phyloP scores from a whole-genome alignment of 2,888 invertebrate species.

The Holacanthella duospinosa region DNA sequence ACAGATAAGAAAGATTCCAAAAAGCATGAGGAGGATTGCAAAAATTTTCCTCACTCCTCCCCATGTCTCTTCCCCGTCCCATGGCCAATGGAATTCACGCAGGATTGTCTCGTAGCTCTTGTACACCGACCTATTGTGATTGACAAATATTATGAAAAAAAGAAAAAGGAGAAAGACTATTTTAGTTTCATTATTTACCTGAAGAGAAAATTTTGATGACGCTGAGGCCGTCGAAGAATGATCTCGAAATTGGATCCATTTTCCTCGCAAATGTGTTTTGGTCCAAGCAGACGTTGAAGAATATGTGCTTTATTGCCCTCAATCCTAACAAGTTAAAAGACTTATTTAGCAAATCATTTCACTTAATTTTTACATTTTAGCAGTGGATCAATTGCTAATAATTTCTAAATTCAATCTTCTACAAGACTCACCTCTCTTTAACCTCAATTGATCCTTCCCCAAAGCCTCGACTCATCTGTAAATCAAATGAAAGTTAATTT shows the following conservation, averaged over 20 bases:
- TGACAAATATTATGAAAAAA: neutral
- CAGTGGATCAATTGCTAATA: no score
- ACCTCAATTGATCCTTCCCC: no score
- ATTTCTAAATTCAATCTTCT: no score
- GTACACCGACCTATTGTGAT: conserved; percentile 17
- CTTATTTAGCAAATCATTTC: neutral
- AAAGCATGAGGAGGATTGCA: conserved; percentile 34
- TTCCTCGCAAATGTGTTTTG: neutral
- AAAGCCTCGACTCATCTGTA: no score
- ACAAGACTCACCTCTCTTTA: no score
- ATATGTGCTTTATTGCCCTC: neutral
- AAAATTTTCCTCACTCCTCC: conserved; percentile 35
- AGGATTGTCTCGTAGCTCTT: conserved; percentile 27
- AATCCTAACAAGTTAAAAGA: neutral
- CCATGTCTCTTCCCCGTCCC: conserved; percentile 35
- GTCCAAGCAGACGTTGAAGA: neutral
- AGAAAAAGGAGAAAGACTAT: neutral
- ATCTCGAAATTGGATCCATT: neutral
- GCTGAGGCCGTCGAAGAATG: neutral
- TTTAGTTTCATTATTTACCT: neutral
- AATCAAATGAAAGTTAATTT: neutral
- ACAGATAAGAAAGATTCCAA: conserved; percentile 33
- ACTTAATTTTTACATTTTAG: no score
- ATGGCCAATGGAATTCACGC: conserved; percentile 36
- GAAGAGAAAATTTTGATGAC: neutral